Percentiles rank a stretch among this genome's conserved stretches.
These are phyloP conservation scores for Clusia tigrina DNA, from an alignment of 2,888 invertebrate genomes.

Conservation along the genomic window DNA sequence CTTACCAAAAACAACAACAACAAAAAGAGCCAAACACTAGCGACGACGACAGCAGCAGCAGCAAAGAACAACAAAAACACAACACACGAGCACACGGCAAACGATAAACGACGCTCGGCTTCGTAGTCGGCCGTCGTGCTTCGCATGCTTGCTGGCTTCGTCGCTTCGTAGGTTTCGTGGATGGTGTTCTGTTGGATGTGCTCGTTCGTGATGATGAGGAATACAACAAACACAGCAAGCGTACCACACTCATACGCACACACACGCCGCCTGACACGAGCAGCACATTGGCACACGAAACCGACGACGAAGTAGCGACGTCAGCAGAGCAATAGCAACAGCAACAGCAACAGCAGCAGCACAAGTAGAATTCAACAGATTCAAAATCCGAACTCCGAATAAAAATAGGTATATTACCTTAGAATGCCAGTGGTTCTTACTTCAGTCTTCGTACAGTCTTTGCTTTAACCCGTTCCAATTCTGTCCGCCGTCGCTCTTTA, in stretches of 20 bases:
- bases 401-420: constrained; percentile 66
- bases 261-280: neutral
- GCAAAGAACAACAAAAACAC: neutral
- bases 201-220: constrained; percentile 13
- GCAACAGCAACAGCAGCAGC: constrained; percentile 6
- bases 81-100: neutral
- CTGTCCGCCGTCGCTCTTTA: constrained; percentile 65
- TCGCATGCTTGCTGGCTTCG: neutral
- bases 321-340: too few relatives aligned
- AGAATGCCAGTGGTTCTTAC: constrained; percentile 65
- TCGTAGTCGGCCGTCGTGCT: neutral
- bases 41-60: too few relatives aligned
- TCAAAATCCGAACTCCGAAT: constrained; percentile 59
- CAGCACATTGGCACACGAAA: constrained; percentile 10
- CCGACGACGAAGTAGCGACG: too few relatives aligned
- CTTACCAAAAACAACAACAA: neutral
- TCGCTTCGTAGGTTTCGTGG: neutral
- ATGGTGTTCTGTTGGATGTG: neutral
- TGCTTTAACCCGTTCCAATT: constrained; percentile 67
- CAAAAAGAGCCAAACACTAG: neutral
- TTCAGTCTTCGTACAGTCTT: constrained; percentile 67
- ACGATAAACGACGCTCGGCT: neutral
- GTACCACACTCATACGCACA: neutral
- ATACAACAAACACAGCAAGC: constrained; percentile 10
- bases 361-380: constrained; percentile 46